Base-by-base conservation (phyloP, 2,888 invertebrate species). In the Orchestes rusci region DNA sequence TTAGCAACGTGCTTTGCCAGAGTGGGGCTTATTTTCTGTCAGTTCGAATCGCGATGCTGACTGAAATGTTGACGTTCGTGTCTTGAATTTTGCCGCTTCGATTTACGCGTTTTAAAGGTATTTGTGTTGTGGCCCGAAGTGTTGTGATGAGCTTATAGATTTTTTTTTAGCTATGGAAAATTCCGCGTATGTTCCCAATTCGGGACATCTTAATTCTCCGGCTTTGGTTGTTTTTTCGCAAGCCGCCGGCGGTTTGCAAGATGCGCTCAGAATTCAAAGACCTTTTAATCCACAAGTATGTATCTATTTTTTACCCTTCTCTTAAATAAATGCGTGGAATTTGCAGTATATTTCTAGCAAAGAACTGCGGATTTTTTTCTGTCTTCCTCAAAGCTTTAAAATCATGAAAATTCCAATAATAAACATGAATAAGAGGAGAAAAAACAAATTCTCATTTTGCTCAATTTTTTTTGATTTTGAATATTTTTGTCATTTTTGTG, bases 221-320 rank as follows among this genome's bases (percentile, higher is more conserved):
- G 80, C 81, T 64, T 70, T 82, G 68, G 82, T 83, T 63, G 82
- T 83, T 56, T 78, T 83, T 67, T 82, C 82, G 56, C 81, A 82
- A 73, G 80, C 82, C 60, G 80, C 80, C 66, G 80, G 80, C 62
- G 80, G 80, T 62, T 73, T 82, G 68, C 79, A 81, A 66, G 82
- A 83, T 72, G 80, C 82, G 57, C 73, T 82, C 59, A 73, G 82
- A 70, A 80, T 82, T 71, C 82, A 82, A 71, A 75, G 82, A 67
- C 82, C 82, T 60, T 82, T 82, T 71, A 80, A 80, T 70, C 74
- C 79, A 65, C 79, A 81, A 77, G 81, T 81, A 69, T 71, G 59
- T 56, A 34, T 12, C 18, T 20, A 12, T 13, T n/a, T n/a, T 15
- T 15, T 28, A 38, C 8, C 17, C 29, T 17, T 34, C n/a, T 4